phyloP scores from a whole-genome alignment of 2,113 vertebrate species.

The Amphiprion percula region DNA sequence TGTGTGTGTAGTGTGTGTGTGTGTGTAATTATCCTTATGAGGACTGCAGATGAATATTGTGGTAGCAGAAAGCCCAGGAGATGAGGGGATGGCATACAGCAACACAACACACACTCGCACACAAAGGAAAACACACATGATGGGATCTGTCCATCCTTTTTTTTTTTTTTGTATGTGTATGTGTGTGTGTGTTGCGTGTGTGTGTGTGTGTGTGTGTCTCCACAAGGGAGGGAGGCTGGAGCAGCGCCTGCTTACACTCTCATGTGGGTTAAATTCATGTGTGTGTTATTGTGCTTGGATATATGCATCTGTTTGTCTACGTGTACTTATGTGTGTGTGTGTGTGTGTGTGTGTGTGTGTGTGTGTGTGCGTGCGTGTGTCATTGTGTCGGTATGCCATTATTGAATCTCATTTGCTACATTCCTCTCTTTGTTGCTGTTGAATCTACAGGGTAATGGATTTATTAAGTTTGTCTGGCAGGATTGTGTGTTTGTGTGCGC shows the following conservation, averaged over 20 bases:
- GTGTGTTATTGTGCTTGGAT: constrained; percentile 47
- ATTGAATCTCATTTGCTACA: constrained; percentile 75
- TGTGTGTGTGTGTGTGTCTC: constrained; percentile 22
- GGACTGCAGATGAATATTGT: constrained; percentile 74
- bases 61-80: constrained; percentile 68
- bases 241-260: constrained; percentile 71
- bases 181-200: neutral
- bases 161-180: constrained; percentile 38
- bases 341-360: constrained; percentile 5
- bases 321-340: constrained; percentile 17
- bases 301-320: constrained; percentile 50
- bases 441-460: constrained; percentile 77
- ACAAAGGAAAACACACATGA: constrained; percentile 64
- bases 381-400: constrained; percentile 66
- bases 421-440: constrained; percentile 79
- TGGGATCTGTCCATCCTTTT: constrained; percentile 72
- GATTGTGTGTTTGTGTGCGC: constrained; percentile 5
- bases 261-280: constrained; percentile 57
- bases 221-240: constrained; percentile 58
- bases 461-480: constrained; percentile 76
- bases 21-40: constrained; percentile 73
- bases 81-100: constrained; percentile 53
- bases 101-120: constrained; percentile 31
- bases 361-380: constrained; percentile 14
- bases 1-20: constrained; percentile 44